These are phyloP conservation scores for Cryptotis parvus DNA, from an alignment of 2,113 vertebrate genomes.

Conservation along the genomic window DNA sequence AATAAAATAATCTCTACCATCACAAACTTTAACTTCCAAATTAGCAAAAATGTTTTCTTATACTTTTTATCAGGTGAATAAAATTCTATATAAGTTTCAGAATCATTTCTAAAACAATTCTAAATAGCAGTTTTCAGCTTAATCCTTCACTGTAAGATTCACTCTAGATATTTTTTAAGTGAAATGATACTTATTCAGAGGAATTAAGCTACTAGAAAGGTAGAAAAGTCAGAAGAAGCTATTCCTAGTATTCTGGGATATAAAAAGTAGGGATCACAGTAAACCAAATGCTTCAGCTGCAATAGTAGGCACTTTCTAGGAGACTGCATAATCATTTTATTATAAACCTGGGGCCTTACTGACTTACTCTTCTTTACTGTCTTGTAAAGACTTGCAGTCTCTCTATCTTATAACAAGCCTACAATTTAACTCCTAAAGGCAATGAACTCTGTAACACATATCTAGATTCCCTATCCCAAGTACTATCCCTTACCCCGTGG, in stretches of 20 bases:
- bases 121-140: not conserved
- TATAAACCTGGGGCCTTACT: too few relatives aligned
- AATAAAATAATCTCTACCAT: not conserved
- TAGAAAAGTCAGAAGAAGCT: not conserved
- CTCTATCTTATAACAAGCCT: too few relatives aligned
- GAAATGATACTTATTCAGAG: not conserved
- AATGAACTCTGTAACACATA: too few relatives aligned
- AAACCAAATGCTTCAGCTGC: not conserved
- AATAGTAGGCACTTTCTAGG: too few relatives aligned
- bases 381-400: too few relatives aligned
- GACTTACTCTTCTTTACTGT: too few relatives aligned
- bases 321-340: too few relatives aligned
- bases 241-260: not conserved
- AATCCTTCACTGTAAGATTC: not conserved
- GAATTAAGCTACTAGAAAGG: not conserved
- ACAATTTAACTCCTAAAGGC: too few relatives aligned
- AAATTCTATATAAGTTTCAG: not conserved
- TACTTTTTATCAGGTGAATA: not conserved
- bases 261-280: not conserved
- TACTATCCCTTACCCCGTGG: too few relatives aligned
- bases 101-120: slow-evolving; percentile 12
- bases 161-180: slow-evolving; percentile 4
- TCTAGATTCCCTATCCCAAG: too few relatives aligned
- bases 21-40: not conserved
- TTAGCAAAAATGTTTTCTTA: not conserved